Percentiles rank a stretch among this genome's conserved stretches.
These are phyloP conservation scores for Ryuthela nishihirai DNA, from an alignment of 2,888 invertebrate genomes.

Conservation along the genomic window DNA sequence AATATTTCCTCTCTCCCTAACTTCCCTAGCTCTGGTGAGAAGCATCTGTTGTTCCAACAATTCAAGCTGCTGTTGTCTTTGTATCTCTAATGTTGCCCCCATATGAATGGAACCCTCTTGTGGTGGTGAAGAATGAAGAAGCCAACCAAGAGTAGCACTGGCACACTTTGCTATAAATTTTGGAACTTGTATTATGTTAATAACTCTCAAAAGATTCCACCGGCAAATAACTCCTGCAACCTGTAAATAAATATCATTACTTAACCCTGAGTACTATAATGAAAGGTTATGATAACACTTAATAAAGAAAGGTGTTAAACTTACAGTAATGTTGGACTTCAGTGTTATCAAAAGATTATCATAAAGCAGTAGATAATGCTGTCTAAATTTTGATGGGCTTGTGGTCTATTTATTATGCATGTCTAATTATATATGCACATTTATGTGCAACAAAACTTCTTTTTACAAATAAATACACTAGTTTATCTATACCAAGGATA, in stretches of 20 bases:
- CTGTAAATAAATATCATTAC: conserved; percentile 48
- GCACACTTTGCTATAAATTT: conserved; percentile 48
- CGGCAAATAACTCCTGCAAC: conserved; percentile 53
- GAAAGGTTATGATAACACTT: too few species aligned
- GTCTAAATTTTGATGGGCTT: too few species aligned
- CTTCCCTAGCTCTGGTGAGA: conserved; percentile 45
- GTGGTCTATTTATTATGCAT: too few species aligned
- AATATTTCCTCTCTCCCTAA: conserved; percentile 16
- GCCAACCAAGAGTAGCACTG: conserved; percentile 50
- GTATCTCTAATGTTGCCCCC: conserved; percentile 57
- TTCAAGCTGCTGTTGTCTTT: conserved; percentile 55
- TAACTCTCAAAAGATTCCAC: conserved; percentile 51
- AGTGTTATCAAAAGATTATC: too few species aligned
- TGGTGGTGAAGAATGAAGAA: conserved; percentile 51
- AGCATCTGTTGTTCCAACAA: conserved; percentile 55
- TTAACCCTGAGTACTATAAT: too few species aligned
- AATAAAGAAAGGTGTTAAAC: too few species aligned
- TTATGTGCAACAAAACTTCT: too few species aligned
- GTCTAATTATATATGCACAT: too few species aligned
- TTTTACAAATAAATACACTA: too few species aligned
- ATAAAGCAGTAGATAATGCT: too few species aligned
- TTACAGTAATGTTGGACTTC: too few species aligned
- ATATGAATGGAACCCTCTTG: conserved; percentile 49
- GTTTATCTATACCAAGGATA: too few species aligned
- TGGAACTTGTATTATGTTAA: conserved; percentile 51